phyloP scores from a whole-genome alignment of 2,113 vertebrate genomes.

The Gobiocypris rarus region DNA sequence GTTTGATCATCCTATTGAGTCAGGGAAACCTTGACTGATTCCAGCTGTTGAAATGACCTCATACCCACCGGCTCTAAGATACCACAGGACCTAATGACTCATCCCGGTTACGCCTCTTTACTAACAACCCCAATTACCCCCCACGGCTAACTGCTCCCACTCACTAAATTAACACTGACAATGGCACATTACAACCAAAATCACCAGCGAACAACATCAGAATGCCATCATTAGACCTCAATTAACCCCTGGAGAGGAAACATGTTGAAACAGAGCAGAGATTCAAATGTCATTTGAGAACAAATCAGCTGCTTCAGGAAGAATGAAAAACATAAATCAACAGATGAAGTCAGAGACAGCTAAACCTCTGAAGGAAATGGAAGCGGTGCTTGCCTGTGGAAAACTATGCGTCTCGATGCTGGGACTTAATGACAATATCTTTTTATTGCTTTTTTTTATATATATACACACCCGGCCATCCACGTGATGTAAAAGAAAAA shows the following conservation, averaged over 20 bases:
- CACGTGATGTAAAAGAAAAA: too few relatives aligned
- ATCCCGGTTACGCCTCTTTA: conserved; percentile 15
- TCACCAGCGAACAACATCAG: not conserved
- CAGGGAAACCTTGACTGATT: conserved; percentile 15
- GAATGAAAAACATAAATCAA: not conserved
- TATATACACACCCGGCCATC: too few relatives aligned
- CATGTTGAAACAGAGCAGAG: conserved; percentile 16
- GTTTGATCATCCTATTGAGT: not conserved
- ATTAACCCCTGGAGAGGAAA: conserved; percentile 13
- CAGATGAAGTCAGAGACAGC: not conserved
- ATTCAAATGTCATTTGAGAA: not conserved
- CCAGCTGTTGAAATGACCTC: conserved; percentile 33
- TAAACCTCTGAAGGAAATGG: not conserved
- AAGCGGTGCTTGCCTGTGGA: not conserved
- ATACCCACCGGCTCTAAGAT: not conserved
- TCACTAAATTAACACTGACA: conserved; percentile 26
- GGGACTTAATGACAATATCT: too few relatives aligned
- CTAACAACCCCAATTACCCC: conserved; percentile 29
- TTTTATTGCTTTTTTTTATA: too few relatives aligned
- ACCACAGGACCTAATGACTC: conserved; percentile 21
- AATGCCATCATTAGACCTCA: not conserved
- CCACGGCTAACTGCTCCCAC: not conserved
- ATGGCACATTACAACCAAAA: conserved; percentile 26
- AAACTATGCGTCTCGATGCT: not conserved
- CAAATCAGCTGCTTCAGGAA: not conserved